These are phyloP conservation scores for Ictidomys tridecemlineatus DNA, from an alignment of 2,113 vertebrate genomes.

Conservation along the genomic window DNA sequence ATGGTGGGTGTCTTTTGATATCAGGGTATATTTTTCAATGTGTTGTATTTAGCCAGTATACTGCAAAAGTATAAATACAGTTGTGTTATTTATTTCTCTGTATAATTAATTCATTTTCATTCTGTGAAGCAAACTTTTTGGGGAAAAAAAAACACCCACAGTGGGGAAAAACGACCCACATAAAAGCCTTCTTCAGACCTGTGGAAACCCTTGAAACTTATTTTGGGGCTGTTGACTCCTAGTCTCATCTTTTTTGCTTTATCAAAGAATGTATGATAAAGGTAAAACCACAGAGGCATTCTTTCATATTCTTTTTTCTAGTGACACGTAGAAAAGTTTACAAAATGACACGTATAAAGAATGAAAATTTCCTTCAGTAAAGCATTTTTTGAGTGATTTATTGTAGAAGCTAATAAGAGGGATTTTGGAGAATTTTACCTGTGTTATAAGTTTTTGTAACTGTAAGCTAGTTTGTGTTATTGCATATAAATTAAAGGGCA, in stretches of 20 bases:
- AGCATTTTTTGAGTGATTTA: conserved; percentile 32
- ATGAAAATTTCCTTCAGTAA: conserved; percentile 7
- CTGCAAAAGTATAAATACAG: conserved; percentile 18
- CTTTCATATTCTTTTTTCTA: background rate
- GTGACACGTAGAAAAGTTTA: background rate
- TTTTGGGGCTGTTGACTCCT: background rate
- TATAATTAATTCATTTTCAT: background rate
- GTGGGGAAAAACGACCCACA: background rate
- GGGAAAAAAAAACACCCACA: no score
- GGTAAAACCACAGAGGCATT: background rate
- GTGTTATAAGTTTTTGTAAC: background rate
- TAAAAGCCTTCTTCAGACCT: conserved; percentile 33
- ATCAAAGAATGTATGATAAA: conserved; percentile 4
- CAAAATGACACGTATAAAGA: background rate
- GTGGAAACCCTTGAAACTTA: conserved; percentile 34
- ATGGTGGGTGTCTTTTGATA: conserved; percentile 11
- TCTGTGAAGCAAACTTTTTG: conserved; percentile 24
- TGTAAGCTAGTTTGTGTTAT: conserved; percentile 47
- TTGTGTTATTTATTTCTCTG: background rate
- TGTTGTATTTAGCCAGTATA: background rate
- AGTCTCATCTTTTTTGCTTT: background rate
- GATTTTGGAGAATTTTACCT: conserved; percentile 29
- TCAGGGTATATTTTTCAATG: background rate
- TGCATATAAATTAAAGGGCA: conserved; percentile 52
- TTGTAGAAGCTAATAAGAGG: background rate